These are phyloP conservation scores for Drosophila monieri DNA, from an alignment of 2,888 invertebrate species.

Conservation along the genomic window DNA sequence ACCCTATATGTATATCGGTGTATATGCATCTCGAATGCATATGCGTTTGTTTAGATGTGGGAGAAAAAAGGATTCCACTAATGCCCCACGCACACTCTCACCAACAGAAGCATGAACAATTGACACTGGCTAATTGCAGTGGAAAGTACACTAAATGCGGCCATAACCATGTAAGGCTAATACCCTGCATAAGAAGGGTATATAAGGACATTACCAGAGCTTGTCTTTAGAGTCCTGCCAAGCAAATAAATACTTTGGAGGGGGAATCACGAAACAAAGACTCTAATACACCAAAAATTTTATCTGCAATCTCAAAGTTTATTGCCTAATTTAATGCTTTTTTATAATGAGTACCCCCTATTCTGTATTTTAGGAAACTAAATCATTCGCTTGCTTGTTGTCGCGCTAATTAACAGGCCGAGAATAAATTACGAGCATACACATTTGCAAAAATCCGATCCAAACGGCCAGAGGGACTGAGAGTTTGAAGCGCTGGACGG, in stretches of 20 bases:
- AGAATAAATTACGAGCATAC: slow-evolving; percentile 64
- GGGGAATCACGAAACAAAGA: background rate
- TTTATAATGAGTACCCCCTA: background rate
- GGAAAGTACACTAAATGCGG: slow-evolving; percentile 63
- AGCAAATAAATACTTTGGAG: background rate
- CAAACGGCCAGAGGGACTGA: slow-evolving; percentile 7
- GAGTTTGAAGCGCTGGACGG: background rate
- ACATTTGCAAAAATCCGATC: slow-evolving; percentile 55
- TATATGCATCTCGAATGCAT: slow-evolving; percentile 1
- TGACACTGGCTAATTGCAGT: slow-evolving; percentile 73
- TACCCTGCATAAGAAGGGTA: slow-evolving; percentile 37
- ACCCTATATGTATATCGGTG: background rate
- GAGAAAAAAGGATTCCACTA: slow-evolving; percentile 61
- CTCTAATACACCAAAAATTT: background rate
- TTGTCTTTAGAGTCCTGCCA: too few relatives aligned
- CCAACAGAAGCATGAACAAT: slow-evolving; percentile 51
- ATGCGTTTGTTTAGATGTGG: slow-evolving; percentile 20
- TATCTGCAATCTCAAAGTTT: too few relatives aligned
- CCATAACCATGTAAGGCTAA: slow-evolving; percentile 48
- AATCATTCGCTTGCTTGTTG: slow-evolving; percentile 34
- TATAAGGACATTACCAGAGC: background rate
- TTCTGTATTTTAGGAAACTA: background rate
- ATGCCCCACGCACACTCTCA: slow-evolving; percentile 51
- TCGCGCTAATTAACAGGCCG: slow-evolving; percentile 66
- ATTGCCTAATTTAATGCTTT: background rate